Conservation (phyloP, 2,888 invertebrate species). For the Drosophila suboccidentalis region DNA sequence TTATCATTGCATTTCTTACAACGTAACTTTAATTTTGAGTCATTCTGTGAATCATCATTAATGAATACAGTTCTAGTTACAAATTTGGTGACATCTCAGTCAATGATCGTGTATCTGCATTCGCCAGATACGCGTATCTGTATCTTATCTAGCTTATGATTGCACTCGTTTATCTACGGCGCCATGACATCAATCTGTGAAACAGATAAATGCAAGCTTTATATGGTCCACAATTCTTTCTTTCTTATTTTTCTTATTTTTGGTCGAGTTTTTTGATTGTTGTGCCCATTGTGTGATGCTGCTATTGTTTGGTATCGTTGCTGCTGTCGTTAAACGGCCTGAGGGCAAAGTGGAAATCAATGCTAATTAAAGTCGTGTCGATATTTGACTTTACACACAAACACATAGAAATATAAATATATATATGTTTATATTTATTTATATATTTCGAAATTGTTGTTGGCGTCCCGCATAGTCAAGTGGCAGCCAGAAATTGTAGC, state of each 20-base stretch:
- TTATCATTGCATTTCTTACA: neutral
- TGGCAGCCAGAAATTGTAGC: slow-evolving; percentile 44
- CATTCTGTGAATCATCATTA: neutral
- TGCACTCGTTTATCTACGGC: slow-evolving; percentile 12
- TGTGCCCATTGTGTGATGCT: slow-evolving; percentile 12
- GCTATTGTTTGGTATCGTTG: slow-evolving; percentile 1
- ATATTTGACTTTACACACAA: slow-evolving; percentile 44
- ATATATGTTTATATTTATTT: neutral
- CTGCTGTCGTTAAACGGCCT: slow-evolving; percentile 42
- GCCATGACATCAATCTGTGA: slow-evolving; percentile 9
- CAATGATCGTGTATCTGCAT: slow-evolving; percentile 25
- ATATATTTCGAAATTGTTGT: slow-evolving; percentile 52
- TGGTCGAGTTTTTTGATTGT: neutral
- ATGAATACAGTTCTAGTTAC: neutral
- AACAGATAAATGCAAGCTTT: slow-evolving; percentile 6
- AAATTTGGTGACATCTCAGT: neutral
- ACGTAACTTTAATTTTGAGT: neutral
- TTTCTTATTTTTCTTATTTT: neutral
- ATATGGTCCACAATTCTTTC: neutral
- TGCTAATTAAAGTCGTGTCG: slow-evolving; percentile 69
- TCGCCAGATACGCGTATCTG: slow-evolving; percentile 7
- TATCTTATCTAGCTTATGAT: slow-evolving; percentile 35
- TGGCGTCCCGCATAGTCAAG: slow-evolving; percentile 62
- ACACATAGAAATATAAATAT: neutral
- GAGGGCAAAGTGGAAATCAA: slow-evolving; percentile 72